Conservation (phyloP, 1,140 invertebrate genomes). For the Drosophila ogumai region DNA sequence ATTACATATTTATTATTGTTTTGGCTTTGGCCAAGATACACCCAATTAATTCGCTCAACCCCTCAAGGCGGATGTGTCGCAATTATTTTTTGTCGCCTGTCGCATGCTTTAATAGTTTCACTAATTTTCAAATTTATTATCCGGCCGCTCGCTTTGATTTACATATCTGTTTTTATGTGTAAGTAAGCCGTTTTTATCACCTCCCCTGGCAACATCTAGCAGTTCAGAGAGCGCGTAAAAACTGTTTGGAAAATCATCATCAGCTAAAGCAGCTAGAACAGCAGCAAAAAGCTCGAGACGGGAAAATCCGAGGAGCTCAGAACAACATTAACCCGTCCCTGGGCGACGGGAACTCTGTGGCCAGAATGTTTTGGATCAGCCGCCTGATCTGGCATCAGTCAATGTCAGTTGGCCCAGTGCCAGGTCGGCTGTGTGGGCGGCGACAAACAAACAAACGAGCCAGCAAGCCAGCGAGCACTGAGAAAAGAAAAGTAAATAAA, state of each 20-base stretch:
- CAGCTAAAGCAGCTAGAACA: conserved; percentile 28
- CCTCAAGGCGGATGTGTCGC: conserved; percentile 61
- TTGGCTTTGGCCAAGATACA: conserved; percentile 22
- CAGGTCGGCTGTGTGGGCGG: conserved; percentile 61
- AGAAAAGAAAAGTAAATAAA: conserved; percentile 18
- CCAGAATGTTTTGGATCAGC: conserved; percentile 35
- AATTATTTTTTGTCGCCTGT: conserved; percentile 61
- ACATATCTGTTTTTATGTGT: conserved; percentile 59
- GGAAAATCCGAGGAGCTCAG: conserved; percentile 40
- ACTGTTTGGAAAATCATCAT: conserved; percentile 67
- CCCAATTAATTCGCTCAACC: conserved; percentile 71
- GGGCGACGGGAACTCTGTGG: conserved; percentile 32
- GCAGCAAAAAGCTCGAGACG: conserved; percentile 45
- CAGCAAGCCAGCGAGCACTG: conserved; percentile 13
- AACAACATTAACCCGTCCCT: conserved; percentile 69
- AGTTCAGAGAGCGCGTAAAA: conserved; percentile 11
- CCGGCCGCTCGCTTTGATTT: conserved; percentile 12
- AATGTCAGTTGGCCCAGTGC: conserved; percentile 80
- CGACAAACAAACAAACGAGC: conserved; percentile 61
- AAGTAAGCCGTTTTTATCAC: conserved; percentile 64
- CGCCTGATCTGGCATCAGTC: conserved; percentile 75
- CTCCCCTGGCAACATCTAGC: conserved; percentile 22
- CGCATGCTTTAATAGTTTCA: conserved; percentile 65
- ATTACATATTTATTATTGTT: conserved; percentile 26
- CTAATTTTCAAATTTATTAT: conserved; percentile 72